Percentiles rank a stretch among this genome's conserved stretches.
These are phyloP conservation scores for Cardinalis cardinalis DNA, from an alignment of 2,113 vertebrate genomes.

Conservation along the genomic window DNA sequence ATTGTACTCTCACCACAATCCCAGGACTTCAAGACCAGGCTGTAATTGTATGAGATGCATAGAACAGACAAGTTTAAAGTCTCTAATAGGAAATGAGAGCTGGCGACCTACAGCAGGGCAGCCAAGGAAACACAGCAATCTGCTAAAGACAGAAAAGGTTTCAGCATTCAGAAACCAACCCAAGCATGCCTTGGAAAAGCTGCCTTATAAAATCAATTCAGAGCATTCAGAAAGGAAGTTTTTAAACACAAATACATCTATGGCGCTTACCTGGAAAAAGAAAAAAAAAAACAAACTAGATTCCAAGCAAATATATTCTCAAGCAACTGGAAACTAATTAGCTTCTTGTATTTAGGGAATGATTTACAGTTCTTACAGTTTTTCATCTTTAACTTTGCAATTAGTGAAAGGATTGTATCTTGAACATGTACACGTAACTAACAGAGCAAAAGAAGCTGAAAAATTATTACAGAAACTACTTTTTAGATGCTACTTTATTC, in stretches of 20 bases:
- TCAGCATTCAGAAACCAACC: neutral
- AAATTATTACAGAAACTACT: neutral
- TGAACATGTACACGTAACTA: fast-evolving
- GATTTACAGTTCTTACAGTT: neutral
- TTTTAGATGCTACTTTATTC: neutral
- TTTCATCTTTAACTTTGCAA: neutral
- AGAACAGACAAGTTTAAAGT: neutral
- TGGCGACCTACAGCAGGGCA: neutral
- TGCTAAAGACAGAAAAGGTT: neutral
- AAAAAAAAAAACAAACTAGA: neutral
- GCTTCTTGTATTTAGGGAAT: neutral
- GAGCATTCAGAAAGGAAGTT: neutral
- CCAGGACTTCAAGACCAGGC: neutral
- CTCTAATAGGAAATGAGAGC: neutral
- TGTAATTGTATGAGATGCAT: neutral
- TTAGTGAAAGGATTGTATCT: neutral
- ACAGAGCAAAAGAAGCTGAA: neutral
- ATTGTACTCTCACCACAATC: neutral
- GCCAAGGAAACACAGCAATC: neutral
- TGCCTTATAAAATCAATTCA: neutral
- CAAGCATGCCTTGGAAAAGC: neutral
- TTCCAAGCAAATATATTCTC: neutral
- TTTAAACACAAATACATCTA: neutral
- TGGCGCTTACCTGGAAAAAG: neutral
- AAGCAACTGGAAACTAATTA: neutral